Evolutionary conservation across 2,888 invertebrate species (phyloP), one percentile per base, ranked within the genome.

Genomic region (Bursaphelenchus okinawaensis): DNA sequence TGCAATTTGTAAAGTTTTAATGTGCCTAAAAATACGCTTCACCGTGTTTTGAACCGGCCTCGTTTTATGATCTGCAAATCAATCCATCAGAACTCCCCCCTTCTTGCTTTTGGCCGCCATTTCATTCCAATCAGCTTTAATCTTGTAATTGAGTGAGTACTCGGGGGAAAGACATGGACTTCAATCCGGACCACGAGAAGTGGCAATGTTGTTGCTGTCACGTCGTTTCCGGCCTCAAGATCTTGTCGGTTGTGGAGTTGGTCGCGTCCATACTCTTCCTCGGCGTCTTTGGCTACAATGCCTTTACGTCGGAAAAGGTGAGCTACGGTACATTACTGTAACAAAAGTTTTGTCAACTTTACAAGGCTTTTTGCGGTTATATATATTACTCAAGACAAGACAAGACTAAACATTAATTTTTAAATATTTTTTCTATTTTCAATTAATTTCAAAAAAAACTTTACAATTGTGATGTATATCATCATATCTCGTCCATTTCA

Each of bases 201-300:
- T 79, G 79, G 79, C 75, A 74, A 57, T 77, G 78, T 50, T 78
- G 78, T 58, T 79, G 79, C 54, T 79, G 75, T 61, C 69, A 73
- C 8, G 68, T 79, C 27, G 69, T 74, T 2, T 68, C 75, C 20
- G 79, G 78, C 7, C 55, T 72, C 20, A 67, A 71, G 57, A 65
- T 72, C 52, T 31, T 71, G 29, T 66, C 59, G 7, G 50, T 54
- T 7, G 40, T 62, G 7, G 75, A 72, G 51, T 59, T 63, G 4
- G 55, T 56, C 19, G 16, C 65, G 23, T 29, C 63, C 29, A 19
- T 16, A 8, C 19, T 40, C 12, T 31, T 50, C 12, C 22, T 26
- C 9, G 31, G 23, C n/a, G 3, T 40, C 12, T 40, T 40, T 40
- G 40, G 40, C 12, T n/a, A 40, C 40, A n/a, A n/a, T 40, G 16